Evolutionary conservation across 1,140 invertebrate genomes (phyloP).

Genomic region (Aphidius ervi): DNA sequence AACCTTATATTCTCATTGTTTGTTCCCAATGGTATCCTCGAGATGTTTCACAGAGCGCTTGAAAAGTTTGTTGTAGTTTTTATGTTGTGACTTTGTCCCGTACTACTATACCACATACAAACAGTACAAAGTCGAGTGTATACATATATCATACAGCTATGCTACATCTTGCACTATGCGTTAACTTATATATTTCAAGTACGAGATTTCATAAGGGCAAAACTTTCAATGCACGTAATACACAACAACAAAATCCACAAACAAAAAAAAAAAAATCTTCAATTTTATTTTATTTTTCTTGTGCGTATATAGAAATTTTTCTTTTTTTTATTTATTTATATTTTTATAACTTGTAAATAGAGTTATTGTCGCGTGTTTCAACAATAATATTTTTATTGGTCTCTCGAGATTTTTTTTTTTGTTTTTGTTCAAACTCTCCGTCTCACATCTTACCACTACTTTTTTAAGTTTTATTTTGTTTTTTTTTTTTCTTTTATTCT

Average conservation of each 20-base stretch:
- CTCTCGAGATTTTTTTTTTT: not conserved
- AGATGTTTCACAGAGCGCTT: conserved; percentile 17
- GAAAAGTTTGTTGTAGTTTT: conserved; percentile 16
- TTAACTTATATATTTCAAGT: too few species aligned
- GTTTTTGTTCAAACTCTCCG: not conserved
- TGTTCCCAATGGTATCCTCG: conserved; percentile 20
- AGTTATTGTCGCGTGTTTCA: conserved; percentile 3
- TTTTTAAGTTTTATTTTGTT: too few species aligned
- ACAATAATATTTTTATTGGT: conserved; percentile 12
- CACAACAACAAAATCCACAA: too few species aligned
- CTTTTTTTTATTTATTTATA: not conserved
- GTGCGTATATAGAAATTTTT: too few species aligned
- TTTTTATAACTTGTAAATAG: not conserved
- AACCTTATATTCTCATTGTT: conserved; percentile 8
- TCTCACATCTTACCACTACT: too few species aligned
- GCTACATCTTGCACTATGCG: too few species aligned
- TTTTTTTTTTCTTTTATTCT: too few species aligned
- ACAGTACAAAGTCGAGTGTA: conserved; percentile 13
- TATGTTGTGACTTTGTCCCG: not conserved
- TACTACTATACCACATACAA: too few species aligned
- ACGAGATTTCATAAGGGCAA: too few species aligned
- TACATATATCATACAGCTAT: not conserved
- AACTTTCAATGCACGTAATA: too few species aligned
- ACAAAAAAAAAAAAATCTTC: too few species aligned
- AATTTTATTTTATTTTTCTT: too few species aligned